Evolutionary conservation across 2,888 invertebrate genomes (phyloP).

Genomic region (Macrosoma leucophasiata): DNA sequence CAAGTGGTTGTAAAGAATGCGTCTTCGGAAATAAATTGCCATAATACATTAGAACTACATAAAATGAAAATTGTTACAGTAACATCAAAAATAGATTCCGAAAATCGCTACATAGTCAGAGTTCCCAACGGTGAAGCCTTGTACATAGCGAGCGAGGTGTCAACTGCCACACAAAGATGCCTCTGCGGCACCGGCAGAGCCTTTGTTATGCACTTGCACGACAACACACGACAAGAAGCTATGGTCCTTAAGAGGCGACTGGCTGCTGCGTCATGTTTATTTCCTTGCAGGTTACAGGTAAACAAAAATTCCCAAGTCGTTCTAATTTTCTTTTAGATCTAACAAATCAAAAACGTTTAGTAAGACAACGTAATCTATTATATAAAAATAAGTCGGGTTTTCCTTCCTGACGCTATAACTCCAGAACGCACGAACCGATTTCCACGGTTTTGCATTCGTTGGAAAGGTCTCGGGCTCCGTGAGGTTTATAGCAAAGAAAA

Average conservation of each 20-base stretch:
- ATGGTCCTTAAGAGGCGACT: conserved; percentile 82
- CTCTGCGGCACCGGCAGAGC: conserved; percentile 84
- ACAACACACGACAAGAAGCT: conserved; percentile 89
- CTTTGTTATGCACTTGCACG: conserved; percentile 86
- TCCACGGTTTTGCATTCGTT: no score
- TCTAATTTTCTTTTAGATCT: no score
- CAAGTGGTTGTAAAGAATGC: no score
- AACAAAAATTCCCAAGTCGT: no score
- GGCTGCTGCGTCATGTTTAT: conserved; percentile 81
- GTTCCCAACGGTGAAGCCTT: conserved; percentile 83
- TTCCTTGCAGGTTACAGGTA: conserved; percentile 83
- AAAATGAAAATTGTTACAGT: conserved; percentile 73
- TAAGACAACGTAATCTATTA: no score
- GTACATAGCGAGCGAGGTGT: conserved; percentile 83
- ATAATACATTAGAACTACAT: not conserved
- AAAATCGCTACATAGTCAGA: conserved; percentile 83
- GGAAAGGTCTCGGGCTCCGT: no score
- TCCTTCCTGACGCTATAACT: no score
- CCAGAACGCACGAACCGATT: no score
- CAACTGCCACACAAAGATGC: conserved; percentile 77
- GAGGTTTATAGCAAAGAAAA: no score
- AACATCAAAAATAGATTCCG: conserved; percentile 77
- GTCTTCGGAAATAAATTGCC: no score
- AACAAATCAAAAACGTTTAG: no score
- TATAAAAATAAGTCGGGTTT: no score